These are phyloP conservation scores for Apodemia mormo DNA, from an alignment of 2,888 invertebrate genomes.

Conservation along the genomic window DNA sequence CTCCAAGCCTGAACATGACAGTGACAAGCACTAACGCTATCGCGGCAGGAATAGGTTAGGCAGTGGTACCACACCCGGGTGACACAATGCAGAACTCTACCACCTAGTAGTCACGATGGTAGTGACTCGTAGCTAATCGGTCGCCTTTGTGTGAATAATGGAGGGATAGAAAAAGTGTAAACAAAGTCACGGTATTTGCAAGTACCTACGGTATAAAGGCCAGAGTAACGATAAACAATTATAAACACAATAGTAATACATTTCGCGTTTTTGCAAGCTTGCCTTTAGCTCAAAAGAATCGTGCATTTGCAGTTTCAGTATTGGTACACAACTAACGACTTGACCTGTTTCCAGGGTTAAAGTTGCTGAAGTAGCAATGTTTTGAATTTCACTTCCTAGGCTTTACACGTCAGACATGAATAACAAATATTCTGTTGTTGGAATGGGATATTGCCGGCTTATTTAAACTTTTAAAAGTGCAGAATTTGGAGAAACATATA, in stretches of 20 bases:
- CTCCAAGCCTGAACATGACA: too few species aligned
- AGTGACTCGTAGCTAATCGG: too few species aligned
- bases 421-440: slow-evolving; percentile 2
- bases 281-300: neutral
- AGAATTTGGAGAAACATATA: neutral
- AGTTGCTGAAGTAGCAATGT: slow-evolving; percentile 14
- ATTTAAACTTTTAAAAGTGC: slow-evolving; percentile 3
- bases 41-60: too few species aligned
- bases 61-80: too few species aligned
- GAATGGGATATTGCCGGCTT: slow-evolving; percentile 1
- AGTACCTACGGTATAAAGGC: neutral
- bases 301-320: slow-evolving; percentile 11
- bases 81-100: too few species aligned
- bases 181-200: too few species aligned
- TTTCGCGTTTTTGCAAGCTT: neutral
- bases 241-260: slow-evolving; percentile 1
- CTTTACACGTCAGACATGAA: neutral
- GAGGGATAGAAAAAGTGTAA: too few species aligned
- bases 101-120: too few species aligned
- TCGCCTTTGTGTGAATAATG: too few species aligned
- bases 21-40: too few species aligned
- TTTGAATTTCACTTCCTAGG: slow-evolving; percentile 16
- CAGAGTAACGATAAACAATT: slow-evolving; percentile 2
- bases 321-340: slow-evolving; percentile 6
- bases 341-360: neutral